Base-by-base conservation (phyloP, 2,113 vertebrate species). In the Microcebus ravelobensis region DNA sequence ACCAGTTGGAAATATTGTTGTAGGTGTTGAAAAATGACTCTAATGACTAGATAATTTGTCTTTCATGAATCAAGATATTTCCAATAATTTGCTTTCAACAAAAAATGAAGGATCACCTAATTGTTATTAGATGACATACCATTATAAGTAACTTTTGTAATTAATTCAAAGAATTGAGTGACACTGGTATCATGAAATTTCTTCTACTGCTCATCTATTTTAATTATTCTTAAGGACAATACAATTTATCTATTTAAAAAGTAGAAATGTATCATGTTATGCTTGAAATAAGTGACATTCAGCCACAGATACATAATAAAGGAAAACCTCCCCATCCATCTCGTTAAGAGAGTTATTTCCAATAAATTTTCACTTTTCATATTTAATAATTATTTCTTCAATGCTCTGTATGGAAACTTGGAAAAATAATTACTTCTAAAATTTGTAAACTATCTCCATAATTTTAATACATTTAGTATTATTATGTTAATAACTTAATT, bases 221-320 rank as follows among this genome's bases (percentile, higher is more conserved):
- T 86, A 67, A 48, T 86, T 95, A 83, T 83, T 94, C 21, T 87
- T 74, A 21, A 95, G 23, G 80, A 87, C 2, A 79, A 55, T 63
- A 34, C 34, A 89, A 73, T 80, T 85, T 36, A 57, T 65, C 34
- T 36, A 50, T 48, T 83, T 70, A 85, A 87, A 93, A 65, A 86
- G 20, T 57, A 73, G 68, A 68, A 59, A 73, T 73, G 27, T 71
- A 57, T 50, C 36, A 12, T 52, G 6, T 82, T 52, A 55, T n/a
- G 87, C 80, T 83, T 73, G 61, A 96, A 93, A 61, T 63, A 90
- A 86, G 8, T 86, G 68, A n/a, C 65, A 81, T 61, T 93, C 36
- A 48, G 9, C 17, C 45, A 77, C 63, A 76, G 18, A 23, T 42
- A 59, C 27, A 50, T 50, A 59, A 67, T 88, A 67, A 65, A 76